Evolutionary conservation across 2,888 invertebrate species (phyloP), one percentile per base, ranked within the genome.

Genomic region (Magallana nippona): DNA sequence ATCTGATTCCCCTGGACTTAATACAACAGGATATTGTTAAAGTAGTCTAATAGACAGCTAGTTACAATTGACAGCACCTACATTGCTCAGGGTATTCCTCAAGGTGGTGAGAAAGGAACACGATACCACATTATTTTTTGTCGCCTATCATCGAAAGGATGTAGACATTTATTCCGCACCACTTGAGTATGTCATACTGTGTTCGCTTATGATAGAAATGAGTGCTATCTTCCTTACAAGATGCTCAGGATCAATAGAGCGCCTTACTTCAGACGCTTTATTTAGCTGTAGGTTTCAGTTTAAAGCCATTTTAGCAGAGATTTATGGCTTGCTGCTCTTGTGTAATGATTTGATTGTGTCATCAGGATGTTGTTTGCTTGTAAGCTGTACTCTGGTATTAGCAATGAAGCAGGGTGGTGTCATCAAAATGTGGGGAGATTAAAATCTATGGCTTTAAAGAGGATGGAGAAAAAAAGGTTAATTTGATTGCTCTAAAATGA

Each of bases 281-380:
- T 27, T 71, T 71, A 71, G 71, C 27, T 71, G 71, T 71, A 27
- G 71, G 27, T 71, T 71, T 71, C 71, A 71, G 32, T 71, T 71
- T 27, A 71, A 11, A 32, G 60, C 22, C 71, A 22, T 27, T 71
- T 71, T 71, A 71, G 32, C 32, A 5, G 27, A 71, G 22, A 71
- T 71, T 71, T 71, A 71, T 71, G 71, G 27, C 71, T 71, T 71
- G 71, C 22, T 22, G 71, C 71, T 71, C 27, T 71, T 71, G 71
- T 17, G 27, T 71, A 71, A 71, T 32, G 27, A 71, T 71, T 71
- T 71, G 32, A 71, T 71, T 71, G 22, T 71, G 32, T 71, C 15
- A 15, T 32, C 27, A 10, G 27, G 71, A 32, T 71, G 32, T 27
- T 71, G 71, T 71, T 32, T 27, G 71, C 27, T 71, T 10, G 15